Percentiles rank a stretch among this genome's conserved stretches.
These are phyloP conservation scores for Cyprinus carpio DNA, from an alignment of 2,113 vertebrate genomes.

Conservation along the genomic window DNA sequence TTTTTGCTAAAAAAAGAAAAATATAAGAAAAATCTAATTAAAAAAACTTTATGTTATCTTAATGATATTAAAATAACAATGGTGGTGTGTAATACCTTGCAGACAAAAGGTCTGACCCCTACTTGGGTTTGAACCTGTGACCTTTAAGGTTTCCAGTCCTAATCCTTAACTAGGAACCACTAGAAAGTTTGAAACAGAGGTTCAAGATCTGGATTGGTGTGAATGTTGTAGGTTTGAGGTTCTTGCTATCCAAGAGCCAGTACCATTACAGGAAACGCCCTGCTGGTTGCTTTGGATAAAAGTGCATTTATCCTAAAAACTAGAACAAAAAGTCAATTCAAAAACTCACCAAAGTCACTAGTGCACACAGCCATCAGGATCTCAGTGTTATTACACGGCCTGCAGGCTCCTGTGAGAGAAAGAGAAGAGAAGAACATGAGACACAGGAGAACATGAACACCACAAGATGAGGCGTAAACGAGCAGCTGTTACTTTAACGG, in stretches of 20 bases:
- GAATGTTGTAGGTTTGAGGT: not conserved
- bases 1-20: too few species aligned
- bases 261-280: not conserved
- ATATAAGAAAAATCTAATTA: too few species aligned
- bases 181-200: not conserved
- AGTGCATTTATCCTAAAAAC: not conserved
- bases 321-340: not conserved
- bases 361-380: slow-evolving; percentile 93
- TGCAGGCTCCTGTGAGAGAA: slow-evolving; percentile 78
- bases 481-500: slow-evolving; percentile 12
- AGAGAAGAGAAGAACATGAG: not conserved
- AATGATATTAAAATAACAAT: not conserved
- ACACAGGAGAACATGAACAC: too few species aligned
- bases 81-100: too few species aligned
- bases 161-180: not conserved
- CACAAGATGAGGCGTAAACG: not conserved
- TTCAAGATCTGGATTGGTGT: not conserved
- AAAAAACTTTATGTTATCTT: not conserved
- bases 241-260: not conserved
- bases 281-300: not conserved
- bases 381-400: slow-evolving; percentile 89
- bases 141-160: not conserved
- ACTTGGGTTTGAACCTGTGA: not conserved
- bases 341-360: slow-evolving; percentile 90
- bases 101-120: not conserved